Base-by-base conservation (phyloP, 37 sponge, comb jelly and placozoan genomes). In the Halichondria panicea region DNA sequence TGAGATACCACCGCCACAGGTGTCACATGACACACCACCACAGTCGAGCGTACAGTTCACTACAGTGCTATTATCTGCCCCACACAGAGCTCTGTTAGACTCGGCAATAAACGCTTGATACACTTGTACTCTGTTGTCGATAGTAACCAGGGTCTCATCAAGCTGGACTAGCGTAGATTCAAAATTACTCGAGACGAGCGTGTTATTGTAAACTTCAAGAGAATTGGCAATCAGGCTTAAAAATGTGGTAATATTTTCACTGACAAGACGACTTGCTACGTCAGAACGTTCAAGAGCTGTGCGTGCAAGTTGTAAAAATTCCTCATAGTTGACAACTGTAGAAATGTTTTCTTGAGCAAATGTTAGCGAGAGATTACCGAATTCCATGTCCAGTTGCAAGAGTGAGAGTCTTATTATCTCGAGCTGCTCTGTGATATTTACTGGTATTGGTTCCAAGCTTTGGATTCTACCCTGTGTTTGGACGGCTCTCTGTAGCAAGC, bases 21-120 rank as follows among this genome's bases (percentile, higher is more conserved):
- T 43, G 18, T 34, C 74, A 85, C 72, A 31, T 37, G 42, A 33
- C 63, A 63, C 63, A n/a, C 63, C 68, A 43, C 86, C 67, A 28
- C 68, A 27, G 2, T 58, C 53, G 21, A 69, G 70, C 1, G 69
- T 70, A 74, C 83, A 82, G n/a, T 54, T 68, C 6, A 15, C 60
- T 40, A 67, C 66, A 4, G 63, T 63, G 35, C 42, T 52, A 52
- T 50, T 32, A 1, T 42, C 66, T 31, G 53, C 63, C 21, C 77
- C 77, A 69, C 84, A 84, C 25, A 84, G 63, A 19, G 3, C 4
- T 30, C 19, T 21, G 24, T 52, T 74, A 4, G 75, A 76, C 6
- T 45, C 41, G 1, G 3, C 2, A n/a, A 78, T 48, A 42, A 78
- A 58, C n/a, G 43, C 40, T 7, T 9, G 21, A 22, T 66, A 22